Evolutionary conservation across 2,888 invertebrate genomes (phyloP).

Genomic region (Drosophila kambysellisi): DNA sequence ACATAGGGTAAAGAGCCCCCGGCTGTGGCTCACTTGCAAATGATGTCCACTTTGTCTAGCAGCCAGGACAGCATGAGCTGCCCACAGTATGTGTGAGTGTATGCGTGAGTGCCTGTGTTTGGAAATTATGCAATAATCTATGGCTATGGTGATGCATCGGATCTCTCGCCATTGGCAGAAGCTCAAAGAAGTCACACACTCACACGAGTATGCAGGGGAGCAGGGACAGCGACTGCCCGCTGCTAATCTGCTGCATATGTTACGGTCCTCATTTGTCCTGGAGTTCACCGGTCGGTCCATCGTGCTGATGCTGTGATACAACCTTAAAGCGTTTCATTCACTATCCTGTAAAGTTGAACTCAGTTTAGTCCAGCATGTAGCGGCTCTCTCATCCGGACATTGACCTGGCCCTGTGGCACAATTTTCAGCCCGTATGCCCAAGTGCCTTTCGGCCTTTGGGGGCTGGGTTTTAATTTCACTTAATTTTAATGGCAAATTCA

Average conservation of each 20-base stretch:
- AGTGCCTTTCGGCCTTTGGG: conserved; percentile 12
- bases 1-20: conserved; percentile 18
- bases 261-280: conserved; percentile 50
- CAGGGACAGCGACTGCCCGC: conserved; percentile 29
- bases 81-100: conserved; percentile 5
- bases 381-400: conserved; percentile 41
- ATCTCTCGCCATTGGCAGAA: conserved; percentile 73
- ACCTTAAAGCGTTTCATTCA: conserved; percentile 57
- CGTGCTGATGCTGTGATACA: conserved; percentile 53
- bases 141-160: conserved; percentile 67
- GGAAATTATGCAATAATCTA: conserved; percentile 79
- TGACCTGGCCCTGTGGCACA: conserved; percentile 28
- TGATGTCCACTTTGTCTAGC: conserved; percentile 65
- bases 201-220: conserved; percentile 4
- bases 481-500: conserved; percentile 42
- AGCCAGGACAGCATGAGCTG: conserved; percentile 4
- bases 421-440: neutral
- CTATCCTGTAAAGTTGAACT: conserved; percentile 45
- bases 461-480: conserved; percentile 37
- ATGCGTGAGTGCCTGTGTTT: conserved; percentile 16
- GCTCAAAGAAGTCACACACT: conserved; percentile 49
- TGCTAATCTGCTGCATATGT: conserved; percentile 71
- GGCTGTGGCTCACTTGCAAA: conserved; percentile 66
- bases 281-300: neutral
- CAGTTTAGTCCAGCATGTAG: conserved; percentile 30